Percentiles rank a stretch among this genome's conserved stretches.
phyloP scores from a whole-genome alignment of 1,140 invertebrate genomes.

The Drosophila erecta region DNA sequence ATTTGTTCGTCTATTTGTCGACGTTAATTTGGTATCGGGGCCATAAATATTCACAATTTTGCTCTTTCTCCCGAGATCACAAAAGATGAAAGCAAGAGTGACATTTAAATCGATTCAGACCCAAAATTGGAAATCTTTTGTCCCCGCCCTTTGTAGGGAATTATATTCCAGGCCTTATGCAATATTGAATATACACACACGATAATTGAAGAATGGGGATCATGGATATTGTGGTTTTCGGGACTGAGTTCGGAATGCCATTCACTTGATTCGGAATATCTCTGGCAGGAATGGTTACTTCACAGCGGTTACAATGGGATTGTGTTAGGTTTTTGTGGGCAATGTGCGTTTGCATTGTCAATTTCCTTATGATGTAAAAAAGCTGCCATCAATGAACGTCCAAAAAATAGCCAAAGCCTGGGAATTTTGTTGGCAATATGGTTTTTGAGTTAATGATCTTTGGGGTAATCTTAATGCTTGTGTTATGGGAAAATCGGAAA shows the following conservation, averaged over 20 bases:
- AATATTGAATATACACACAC: constrained; percentile 3
- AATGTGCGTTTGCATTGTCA: constrained; percentile 10
- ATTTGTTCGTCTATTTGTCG: constrained; percentile 69
- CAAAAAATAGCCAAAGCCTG: constrained; percentile 36
- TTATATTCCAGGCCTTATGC: constrained; percentile 26
- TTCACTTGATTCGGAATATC: constrained; percentile 35
- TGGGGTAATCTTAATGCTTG: constrained; percentile 25
- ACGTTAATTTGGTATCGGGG: constrained; percentile 56
- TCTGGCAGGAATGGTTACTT: constrained; percentile 32
- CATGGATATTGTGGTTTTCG: constrained; percentile 38
- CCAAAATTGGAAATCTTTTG: constrained; percentile 33
- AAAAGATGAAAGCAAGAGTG: constrained; percentile 78
- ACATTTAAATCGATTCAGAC: constrained; percentile 53
- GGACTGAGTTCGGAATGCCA: constrained; percentile 38
- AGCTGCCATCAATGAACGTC: constrained; percentile 21
- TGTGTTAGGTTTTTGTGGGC: constrained; percentile 9
- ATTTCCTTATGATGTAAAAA: constrained; percentile 35
- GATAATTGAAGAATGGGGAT: constrained; percentile 48
- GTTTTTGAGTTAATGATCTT: constrained; percentile 27
- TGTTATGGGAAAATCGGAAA: constrained; percentile 1
- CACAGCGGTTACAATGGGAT: constrained; percentile 18
- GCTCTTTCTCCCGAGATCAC: constrained; percentile 33
- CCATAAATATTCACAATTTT: constrained; percentile 45
- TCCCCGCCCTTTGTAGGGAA: constrained; percentile 19
- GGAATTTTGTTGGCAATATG: constrained; percentile 19